Percentiles rank a stretch among this genome's conserved stretches.
Evolutionary conservation across 2,888 invertebrate genomes (phyloP).

Genomic region (Gryllus longicercus): DNA sequence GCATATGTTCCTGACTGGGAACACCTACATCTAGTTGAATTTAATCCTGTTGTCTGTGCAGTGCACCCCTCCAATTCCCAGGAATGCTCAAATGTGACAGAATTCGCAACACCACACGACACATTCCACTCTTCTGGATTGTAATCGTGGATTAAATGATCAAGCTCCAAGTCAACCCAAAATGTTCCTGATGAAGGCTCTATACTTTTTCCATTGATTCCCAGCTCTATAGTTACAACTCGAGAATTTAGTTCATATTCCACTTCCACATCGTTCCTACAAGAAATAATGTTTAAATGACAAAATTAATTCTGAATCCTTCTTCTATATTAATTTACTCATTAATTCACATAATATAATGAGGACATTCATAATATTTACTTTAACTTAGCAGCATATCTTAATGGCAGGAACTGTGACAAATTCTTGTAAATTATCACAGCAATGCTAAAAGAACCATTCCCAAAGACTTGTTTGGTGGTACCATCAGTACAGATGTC

Average conservation of each 20-base stretch:
- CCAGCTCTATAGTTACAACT: constrained; percentile 49
- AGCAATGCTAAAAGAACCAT: constrained; percentile 42
- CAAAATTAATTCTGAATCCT: not conserved
- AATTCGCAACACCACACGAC: constrained; percentile 51
- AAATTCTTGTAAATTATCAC: constrained; percentile 63
- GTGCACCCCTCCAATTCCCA: constrained; percentile 63
- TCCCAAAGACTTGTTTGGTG: constrained; percentile 36
- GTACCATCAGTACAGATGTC: constrained; percentile 44
- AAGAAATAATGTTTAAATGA: constrained; percentile 33
- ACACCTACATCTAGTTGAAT: constrained; percentile 58
- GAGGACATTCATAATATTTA: constrained; percentile 47
- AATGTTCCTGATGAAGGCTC: constrained; percentile 39
- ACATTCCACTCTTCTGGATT: constrained; percentile 52
- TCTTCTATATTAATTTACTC: not conserved
- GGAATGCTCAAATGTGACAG: constrained; percentile 42
- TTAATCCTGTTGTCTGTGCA: constrained; percentile 50
- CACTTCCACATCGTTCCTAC: constrained; percentile 63
- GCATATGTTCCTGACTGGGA: constrained; percentile 61
- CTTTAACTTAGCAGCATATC: constrained; percentile 61
- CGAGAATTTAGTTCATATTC: constrained; percentile 65
- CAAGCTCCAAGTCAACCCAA: constrained; percentile 52
- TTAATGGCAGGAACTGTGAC: constrained; percentile 58
- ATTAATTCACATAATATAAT: not conserved
- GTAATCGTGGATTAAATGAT: constrained; percentile 48
- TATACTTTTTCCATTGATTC: constrained; percentile 28